Evolutionary conservation across 2,113 vertebrate genomes (phyloP).

Genomic region (Urocolius indicus): DNA sequence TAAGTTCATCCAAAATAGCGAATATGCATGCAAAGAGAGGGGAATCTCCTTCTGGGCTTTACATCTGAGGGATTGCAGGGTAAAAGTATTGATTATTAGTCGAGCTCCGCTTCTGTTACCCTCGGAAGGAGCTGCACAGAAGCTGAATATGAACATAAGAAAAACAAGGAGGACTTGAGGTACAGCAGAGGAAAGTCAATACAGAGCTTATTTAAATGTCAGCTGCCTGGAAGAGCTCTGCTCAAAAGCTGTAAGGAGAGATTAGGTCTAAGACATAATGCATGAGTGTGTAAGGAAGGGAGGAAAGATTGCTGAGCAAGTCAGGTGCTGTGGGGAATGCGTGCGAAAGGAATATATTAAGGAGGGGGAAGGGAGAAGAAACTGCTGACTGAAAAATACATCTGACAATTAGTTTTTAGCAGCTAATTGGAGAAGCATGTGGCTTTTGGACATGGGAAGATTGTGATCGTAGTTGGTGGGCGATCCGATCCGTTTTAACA

Average conservation of each 20-base stretch:
- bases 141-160: conserved; percentile 47
- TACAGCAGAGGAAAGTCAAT: conserved; percentile 54
- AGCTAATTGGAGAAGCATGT: conserved; percentile 16
- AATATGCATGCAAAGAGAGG: not conserved
- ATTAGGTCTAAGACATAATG: conserved; percentile 25
- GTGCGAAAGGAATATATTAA: not conserved
- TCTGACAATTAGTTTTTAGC: conserved; percentile 53
- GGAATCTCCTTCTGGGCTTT: not conserved
- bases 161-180: conserved; percentile 52
- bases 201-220: conserved; percentile 70
- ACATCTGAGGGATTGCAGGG: not conserved
- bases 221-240: conserved; percentile 61
- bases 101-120: not conserved
- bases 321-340: conserved; percentile 5
- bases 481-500: not conserved
- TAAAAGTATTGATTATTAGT: conserved; percentile 34
- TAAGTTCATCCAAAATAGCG: not conserved
- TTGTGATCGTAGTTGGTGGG: conserved; percentile 4
- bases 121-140: not conserved
- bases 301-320: conserved; percentile 26
- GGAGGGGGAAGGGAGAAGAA: not conserved
- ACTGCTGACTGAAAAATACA: conserved; percentile 27
- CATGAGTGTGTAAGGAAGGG: not conserved
- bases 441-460: conserved; percentile 27
- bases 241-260: conserved; percentile 23